Conservation (phyloP, 2,113 vertebrate genomes). For the Peromyscus maniculatus region DNA sequence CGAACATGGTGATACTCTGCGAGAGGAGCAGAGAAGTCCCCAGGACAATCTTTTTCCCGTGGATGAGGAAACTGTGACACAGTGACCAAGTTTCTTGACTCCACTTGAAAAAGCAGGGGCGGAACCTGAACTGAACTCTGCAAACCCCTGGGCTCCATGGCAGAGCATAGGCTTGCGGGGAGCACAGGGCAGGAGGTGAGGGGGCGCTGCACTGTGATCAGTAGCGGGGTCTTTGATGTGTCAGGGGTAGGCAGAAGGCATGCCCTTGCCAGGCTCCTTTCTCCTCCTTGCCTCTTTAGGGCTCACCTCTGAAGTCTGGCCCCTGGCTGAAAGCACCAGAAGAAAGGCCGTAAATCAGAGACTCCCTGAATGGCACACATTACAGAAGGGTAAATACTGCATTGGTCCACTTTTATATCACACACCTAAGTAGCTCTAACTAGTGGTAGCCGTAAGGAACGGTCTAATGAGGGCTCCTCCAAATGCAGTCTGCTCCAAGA, state of each 20-base stretch:
- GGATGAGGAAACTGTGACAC: neutral
- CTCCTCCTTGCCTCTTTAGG: neutral
- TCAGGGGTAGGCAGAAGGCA: neutral
- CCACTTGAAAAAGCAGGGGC: neutral
- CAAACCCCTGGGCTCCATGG: neutral
- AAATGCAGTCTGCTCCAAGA: neutral
- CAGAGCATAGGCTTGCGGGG: neutral
- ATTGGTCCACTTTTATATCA: neutral
- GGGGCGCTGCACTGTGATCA: accelerated
- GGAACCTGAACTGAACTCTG: neutral
- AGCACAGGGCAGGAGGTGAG: neutral
- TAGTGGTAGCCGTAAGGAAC: too few species aligned
- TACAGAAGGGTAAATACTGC: neutral
- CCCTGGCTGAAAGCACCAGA: neutral
- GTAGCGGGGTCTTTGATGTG: neutral
- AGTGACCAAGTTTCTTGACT: neutral
- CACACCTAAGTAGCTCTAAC: neutral
- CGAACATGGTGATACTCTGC: neutral
- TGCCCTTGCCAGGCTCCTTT: accelerated
- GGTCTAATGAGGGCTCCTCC: accelerated
- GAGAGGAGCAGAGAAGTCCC: neutral
- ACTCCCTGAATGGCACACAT: neutral
- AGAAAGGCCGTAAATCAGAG: constrained; percentile 6
- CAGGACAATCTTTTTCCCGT: too few species aligned
- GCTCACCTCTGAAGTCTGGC: neutral